A percentile compares a stretch with the other conserved stretches of the same genome.
Evolutionary conservation across 1,140 invertebrate species (phyloP).

Genomic region (Diabrotica undecimpunctata): DNA sequence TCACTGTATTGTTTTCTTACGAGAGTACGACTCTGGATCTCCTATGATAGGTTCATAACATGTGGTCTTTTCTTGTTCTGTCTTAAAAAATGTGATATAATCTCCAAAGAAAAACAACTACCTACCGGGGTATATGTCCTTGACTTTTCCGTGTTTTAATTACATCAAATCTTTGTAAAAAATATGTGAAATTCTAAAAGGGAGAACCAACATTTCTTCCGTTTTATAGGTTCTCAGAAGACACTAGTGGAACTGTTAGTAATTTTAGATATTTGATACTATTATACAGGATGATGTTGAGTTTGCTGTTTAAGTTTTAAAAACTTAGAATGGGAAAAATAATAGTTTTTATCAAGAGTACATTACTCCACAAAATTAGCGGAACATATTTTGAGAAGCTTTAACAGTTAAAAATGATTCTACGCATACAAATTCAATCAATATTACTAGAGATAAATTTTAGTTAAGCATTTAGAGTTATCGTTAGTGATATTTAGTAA

Average conservation of each 20-base stretch:
- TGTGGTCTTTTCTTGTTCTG: slow-evolving; percentile 9
- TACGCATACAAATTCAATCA: no score
- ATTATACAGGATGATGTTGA: no score
- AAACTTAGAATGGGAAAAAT: no score
- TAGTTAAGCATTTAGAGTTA: no score
- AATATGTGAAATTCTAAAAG: slow-evolving; percentile 1
- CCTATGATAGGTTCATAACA: slow-evolving; percentile 5
- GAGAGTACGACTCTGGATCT: background rate
- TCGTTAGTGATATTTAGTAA: no score
- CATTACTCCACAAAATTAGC: no score
- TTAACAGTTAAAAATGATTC: no score
- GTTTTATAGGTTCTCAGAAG: background rate
- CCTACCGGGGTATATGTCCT: background rate
- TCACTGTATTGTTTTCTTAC: background rate
- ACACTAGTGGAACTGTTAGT: slow-evolving; percentile 2
- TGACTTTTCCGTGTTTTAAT: slow-evolving; percentile 1
- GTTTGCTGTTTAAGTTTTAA: no score
- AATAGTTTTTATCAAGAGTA: no score
- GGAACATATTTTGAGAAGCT: no score
- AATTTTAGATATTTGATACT: background rate
- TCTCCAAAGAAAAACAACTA: slow-evolving; percentile 2
- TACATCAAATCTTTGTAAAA: background rate
- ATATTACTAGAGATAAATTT: no score
- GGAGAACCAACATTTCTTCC: background rate
- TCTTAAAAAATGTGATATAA: slow-evolving; percentile 2